Conservation (phyloP, 2,113 vertebrate species). For the Prunella fulvescens region DNA sequence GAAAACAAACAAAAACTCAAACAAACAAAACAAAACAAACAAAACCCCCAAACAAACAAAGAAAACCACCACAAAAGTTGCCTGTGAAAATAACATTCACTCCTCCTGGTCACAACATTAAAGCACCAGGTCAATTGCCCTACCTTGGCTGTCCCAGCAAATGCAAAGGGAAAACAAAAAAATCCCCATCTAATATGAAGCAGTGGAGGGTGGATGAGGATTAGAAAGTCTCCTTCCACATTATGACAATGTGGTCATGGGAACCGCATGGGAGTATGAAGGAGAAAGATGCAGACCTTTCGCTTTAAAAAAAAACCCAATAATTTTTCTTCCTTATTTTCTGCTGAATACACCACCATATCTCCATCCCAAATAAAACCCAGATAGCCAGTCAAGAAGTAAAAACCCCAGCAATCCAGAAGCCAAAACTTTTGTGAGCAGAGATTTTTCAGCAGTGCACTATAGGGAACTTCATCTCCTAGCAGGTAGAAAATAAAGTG, state of each 20-base stretch:
- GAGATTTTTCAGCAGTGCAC: background rate
- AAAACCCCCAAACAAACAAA: background rate
- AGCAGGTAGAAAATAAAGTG: background rate
- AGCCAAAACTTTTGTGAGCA: background rate
- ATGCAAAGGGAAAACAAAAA: background rate
- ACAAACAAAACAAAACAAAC: background rate
- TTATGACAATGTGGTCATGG: background rate
- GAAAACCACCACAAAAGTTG: background rate
- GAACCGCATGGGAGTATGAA: background rate
- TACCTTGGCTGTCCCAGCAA: background rate
- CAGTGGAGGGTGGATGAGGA: rapidly evolving
- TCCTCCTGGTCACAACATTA: background rate
- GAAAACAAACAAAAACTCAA: background rate
- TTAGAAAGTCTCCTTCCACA: background rate
- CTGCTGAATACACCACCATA: background rate
- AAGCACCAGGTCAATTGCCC: background rate
- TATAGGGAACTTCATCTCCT: background rate
- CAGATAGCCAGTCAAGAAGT: background rate
- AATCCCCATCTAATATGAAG: background rate
- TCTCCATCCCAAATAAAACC: background rate
- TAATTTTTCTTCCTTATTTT: background rate
- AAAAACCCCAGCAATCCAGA: background rate
- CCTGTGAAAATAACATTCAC: background rate
- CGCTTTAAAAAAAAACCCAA: background rate
- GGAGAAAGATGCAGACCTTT: background rate